Evolutionary conservation across 2,888 invertebrate species (phyloP).

Genomic region (Eudemis profundana): DNA sequence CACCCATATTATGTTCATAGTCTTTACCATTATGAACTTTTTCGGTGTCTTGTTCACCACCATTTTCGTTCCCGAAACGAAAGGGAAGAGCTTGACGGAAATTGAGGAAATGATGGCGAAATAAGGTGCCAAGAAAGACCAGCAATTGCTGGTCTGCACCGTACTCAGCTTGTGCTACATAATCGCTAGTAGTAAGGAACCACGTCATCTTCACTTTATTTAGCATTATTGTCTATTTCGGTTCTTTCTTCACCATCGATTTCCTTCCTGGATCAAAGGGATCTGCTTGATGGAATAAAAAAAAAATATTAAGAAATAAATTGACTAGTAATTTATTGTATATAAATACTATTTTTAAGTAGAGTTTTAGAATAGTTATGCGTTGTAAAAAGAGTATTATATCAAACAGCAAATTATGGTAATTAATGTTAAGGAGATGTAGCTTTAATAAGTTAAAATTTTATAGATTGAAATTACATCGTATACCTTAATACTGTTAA

Average conservation of each 20-base stretch:
- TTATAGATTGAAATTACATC: too few species aligned
- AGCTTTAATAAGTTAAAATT: too few species aligned
- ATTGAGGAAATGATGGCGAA: slow-evolving; percentile 86
- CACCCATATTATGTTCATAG: slow-evolving; percentile 86
- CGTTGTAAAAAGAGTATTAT: too few species aligned
- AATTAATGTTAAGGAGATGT: too few species aligned
- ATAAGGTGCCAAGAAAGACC: too few species aligned
- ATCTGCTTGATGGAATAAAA: background rate
- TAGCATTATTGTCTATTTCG: background rate
- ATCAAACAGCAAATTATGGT: too few species aligned
- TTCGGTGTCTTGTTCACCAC: slow-evolving; percentile 87
- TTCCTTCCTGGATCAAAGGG: background rate
- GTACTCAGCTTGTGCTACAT: background rate
- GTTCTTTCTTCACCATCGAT: background rate
- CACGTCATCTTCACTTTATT: background rate
- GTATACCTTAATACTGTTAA: too few species aligned
- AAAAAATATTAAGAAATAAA: background rate
- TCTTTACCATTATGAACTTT: slow-evolving; percentile 78
- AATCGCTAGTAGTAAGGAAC: background rate
- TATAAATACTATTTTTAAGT: too few species aligned
- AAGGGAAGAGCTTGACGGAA: slow-evolving; percentile 90
- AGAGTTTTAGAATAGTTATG: too few species aligned
- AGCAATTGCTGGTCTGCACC: background rate
- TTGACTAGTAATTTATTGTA: background rate
- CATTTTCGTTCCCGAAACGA: slow-evolving; percentile 91